These are phyloP conservation scores for Plecotus auritus DNA, from an alignment of 2,113 vertebrate species.

Conservation along the genomic window DNA sequence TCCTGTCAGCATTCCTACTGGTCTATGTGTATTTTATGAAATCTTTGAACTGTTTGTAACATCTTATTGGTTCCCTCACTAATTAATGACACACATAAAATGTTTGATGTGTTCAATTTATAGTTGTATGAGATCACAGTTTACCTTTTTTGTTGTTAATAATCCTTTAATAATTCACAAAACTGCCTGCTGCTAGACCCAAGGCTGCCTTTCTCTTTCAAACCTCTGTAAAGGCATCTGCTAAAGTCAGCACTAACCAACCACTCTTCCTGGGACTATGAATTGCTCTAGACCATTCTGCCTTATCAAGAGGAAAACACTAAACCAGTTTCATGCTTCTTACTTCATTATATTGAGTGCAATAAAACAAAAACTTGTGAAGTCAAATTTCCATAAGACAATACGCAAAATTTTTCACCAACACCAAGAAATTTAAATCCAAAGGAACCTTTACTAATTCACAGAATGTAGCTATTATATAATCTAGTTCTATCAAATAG, in stretches of 20 bases:
- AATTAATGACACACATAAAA: not conserved
- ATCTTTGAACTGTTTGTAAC: not conserved
- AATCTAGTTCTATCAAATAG: not conserved
- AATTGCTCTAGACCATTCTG: not conserved
- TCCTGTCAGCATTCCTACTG: not conserved
- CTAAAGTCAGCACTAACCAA: not conserved
- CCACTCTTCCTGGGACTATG: not conserved
- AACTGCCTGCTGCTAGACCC: not conserved
- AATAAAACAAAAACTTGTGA: not conserved
- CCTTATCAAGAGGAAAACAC: not conserved
- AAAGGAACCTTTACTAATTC: not conserved
- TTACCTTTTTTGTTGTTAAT: not conserved
- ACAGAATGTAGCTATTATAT: not conserved
- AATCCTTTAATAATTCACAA: not conserved
- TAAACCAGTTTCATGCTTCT: not conserved
- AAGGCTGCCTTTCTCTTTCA: not conserved
- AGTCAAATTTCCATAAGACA: not conserved
- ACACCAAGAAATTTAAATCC: slow-evolving; percentile 18
- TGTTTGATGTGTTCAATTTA: not conserved
- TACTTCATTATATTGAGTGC: not conserved
- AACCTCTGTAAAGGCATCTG: not conserved
- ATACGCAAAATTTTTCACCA: not conserved
- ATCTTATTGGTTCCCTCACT: not conserved
- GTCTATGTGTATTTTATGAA: not conserved
- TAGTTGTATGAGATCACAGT: not conserved